Base-by-base conservation (phyloP, 2,888 invertebrate genomes). In the Pyrocoelia pectoralis region DNA sequence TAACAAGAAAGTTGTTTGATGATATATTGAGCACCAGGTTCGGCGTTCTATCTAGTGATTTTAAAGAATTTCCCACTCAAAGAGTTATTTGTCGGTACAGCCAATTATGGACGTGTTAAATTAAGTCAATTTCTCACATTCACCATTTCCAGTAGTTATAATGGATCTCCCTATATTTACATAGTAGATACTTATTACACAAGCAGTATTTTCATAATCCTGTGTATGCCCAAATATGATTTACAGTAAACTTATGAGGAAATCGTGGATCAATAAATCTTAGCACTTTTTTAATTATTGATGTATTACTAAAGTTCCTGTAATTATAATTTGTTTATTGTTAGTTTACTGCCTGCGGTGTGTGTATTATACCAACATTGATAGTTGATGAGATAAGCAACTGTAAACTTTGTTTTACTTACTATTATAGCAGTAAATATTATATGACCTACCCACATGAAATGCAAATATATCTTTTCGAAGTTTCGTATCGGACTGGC, bases 61-160 rank as follows among this genome's bases (percentile, higher is more conserved):
- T 51, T 61, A 56, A 65, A 60, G 56, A 65, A 61, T 65, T 38
- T 57, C 53, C 61, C 56, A 58, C 50, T 56, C 58, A 41, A n/a
- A 61, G 64, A 64, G 64, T 61, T 54, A 61, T 68, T 67, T 67
- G 67, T 67, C 66, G 68, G 65, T 64, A 61, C 67, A 65, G 69
- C 71, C 70, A 72, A 70, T 72, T 72, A 72, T 67, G 68, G 68
- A 66, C 64, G 66, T 63, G 66, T 65, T 67, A 65, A 66, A 60
- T 59, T 55, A 56, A 51, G 61, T 53, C 61, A 62, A 59, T 64
- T 68, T 62, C 61, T 62, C 65, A 66, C 67, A 63, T 63, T 55
- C 65, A 49, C 38, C 48, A 56, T 52, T 56, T 65, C 64, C 63
- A 66, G 55, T 64, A 56, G 57, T 57, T 60, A 64, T 66, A 68